phyloP scores from a whole-genome alignment of 2,113 vertebrate genomes.

The Daubentonia madagascariensis region DNA sequence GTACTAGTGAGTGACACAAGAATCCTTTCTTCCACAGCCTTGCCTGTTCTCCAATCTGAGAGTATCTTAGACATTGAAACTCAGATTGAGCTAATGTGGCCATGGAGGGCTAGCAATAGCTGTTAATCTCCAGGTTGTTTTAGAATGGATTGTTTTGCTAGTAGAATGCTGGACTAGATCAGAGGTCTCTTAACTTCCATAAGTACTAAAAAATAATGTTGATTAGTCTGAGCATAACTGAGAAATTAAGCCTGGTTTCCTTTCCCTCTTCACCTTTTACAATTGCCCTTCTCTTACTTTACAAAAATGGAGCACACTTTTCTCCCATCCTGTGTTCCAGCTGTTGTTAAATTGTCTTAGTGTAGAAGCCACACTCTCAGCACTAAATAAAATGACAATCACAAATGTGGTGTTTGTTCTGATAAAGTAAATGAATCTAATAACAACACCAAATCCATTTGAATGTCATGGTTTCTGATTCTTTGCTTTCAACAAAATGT shows the following conservation, averaged over 20 bases:
- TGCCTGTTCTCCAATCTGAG: not conserved
- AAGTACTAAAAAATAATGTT: not conserved
- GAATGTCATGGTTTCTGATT: slow-evolving; percentile 30
- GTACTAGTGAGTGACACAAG: not conserved
- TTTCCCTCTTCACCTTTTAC: not conserved
- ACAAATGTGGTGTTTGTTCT: not conserved
- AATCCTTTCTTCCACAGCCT: not conserved
- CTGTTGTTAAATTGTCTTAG: not conserved
- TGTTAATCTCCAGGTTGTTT: not conserved
- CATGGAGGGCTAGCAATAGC: not conserved
- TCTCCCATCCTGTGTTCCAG: not conserved
- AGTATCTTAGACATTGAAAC: not conserved
- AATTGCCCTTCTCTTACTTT: not conserved
- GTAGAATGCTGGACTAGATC: not conserved
- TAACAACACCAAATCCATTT: slow-evolving; percentile 21
- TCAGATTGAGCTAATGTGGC: not conserved
- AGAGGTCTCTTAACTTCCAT: not conserved
- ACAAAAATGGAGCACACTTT: not conserved
- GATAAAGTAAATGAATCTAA: slow-evolving; percentile 3
- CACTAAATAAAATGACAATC: slow-evolving; percentile 5
- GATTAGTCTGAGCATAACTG: not conserved
- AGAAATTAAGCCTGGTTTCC: not conserved
- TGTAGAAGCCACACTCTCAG: not conserved
- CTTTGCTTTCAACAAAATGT: slow-evolving; percentile 39
- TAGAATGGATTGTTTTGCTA: not conserved